Base-by-base conservation (phyloP, 2,797 vertebrate species). In the Ambastaia sidthimunki region DNA sequence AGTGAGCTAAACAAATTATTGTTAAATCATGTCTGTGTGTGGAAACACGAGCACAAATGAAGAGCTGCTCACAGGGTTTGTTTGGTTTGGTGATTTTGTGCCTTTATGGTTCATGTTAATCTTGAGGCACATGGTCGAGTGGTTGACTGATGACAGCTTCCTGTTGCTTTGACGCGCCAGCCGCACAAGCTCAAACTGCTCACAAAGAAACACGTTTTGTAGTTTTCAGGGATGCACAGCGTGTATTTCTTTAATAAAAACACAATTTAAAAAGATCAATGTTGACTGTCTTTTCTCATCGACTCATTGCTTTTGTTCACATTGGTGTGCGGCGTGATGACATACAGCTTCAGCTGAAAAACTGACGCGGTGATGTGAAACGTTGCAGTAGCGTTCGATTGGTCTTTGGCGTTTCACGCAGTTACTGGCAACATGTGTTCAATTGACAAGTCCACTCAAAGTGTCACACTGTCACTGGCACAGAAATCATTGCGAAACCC, bases 401-500 rank as follows among this genome's bases (percentile, higher is more conserved):
- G 73, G 62, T 57, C 78, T n/a, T 74, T 5, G 81, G 92, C 91
- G 88, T 93, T 93, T 92, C 90, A 92, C 89, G 85, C 89, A 88
- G 86, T 89, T 84, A 87, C 90, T 85, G 88, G 91, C 87, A 89
- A 89, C 91, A 92, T 86, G 89, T 89, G 89, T 88, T 88, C 85
- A 89, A 80, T 90, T 89, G 88, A 88, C 91, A 92, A 90, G 86
- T 89, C 87, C 86, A 85, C 86, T 85, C 85, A 86, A 90, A 90
- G 90, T 90, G 91, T 89, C 76, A 82, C 81, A 78, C 80, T 74
- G 86, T 89, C 86, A 87, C 89, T 92, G 89, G 92, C 89, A 2
- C 85, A 87, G 86, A 84, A 76, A 50, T 84, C 59, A 78, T 88
- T 86, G 89, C 76, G 85, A 28, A 28, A 28, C 28, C 37, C 37